phyloP scores from a whole-genome alignment of 2,113 vertebrate genomes.

The Pituophis catenifer region DNA sequence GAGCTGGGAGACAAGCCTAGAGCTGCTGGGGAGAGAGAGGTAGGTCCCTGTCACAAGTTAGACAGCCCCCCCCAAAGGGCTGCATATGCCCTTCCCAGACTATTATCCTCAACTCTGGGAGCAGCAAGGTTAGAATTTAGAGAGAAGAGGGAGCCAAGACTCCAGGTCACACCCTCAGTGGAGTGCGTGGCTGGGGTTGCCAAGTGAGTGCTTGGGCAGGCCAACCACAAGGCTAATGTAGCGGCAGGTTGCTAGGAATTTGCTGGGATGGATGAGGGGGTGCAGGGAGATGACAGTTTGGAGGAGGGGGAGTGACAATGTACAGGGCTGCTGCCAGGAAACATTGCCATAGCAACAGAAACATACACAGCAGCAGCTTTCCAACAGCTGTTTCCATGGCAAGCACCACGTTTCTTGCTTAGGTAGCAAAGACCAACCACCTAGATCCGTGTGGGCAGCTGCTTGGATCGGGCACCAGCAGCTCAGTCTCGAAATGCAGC shows the following conservation, averaged over 20 bases:
- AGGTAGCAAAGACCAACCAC: slow-evolving; percentile 23
- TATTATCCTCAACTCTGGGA: not conserved
- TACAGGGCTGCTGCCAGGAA: slow-evolving; percentile 29
- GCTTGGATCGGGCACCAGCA: not conserved
- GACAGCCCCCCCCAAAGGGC: not conserved
- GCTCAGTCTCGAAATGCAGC: not conserved
- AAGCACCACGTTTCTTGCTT: slow-evolving; percentile 3
- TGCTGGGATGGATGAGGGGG: slow-evolving; percentile 13
- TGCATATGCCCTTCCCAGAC: not conserved
- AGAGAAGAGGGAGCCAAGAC: not conserved
- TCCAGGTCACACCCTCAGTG: not conserved
- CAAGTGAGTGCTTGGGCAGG: not conserved
- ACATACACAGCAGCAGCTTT: slow-evolving; percentile 18
- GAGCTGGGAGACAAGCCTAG: not conserved
- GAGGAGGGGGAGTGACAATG: slow-evolving; percentile 36
- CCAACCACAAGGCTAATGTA: slow-evolving; percentile 9
- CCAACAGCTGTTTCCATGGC: slow-evolving; percentile 34
- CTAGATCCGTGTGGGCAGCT: not conserved
- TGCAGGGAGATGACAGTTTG: slow-evolving; percentile 27
- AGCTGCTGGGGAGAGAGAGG: not conserved
- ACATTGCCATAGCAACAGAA: slow-evolving; percentile 25
- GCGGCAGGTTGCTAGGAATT: slow-evolving; percentile 29
- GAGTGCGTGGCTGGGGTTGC: not conserved
- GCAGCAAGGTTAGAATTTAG: not conserved
- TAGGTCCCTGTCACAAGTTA: not conserved